Conservation (phyloP, 2,797 vertebrate species). For the Lates japonicus region DNA sequence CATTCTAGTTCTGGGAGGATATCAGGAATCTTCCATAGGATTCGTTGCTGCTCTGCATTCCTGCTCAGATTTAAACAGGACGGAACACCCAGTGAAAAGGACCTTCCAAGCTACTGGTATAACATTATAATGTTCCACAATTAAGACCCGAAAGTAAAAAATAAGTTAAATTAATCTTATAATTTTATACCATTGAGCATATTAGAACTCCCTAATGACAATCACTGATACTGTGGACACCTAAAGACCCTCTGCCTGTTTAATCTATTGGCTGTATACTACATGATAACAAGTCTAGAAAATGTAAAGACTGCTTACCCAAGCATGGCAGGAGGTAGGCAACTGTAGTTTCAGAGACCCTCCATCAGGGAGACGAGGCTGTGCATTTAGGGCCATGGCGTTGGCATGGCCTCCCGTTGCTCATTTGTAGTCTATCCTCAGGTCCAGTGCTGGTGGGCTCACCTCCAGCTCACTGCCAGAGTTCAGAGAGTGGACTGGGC, state of each 20-base stretch:
- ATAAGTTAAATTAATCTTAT: no score
- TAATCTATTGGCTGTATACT: neutral
- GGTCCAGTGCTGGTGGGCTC: conserved; percentile 95
- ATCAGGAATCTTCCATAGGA: conserved; percentile 99
- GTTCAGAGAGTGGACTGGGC: conserved; percentile 94
- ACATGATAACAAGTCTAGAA: neutral
- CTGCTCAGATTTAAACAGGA: conserved; percentile 73
- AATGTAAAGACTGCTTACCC: conserved; percentile 81
- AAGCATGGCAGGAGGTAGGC: conserved; percentile 95
- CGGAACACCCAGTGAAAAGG: neutral
- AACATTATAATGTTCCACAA: neutral
- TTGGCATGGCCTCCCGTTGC: conserved; percentile 93
- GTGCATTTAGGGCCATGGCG: conserved; percentile 95
- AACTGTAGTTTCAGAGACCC: conserved; percentile 94
- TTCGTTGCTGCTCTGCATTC: conserved; percentile 96
- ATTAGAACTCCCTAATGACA: neutral
- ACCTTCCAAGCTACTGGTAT: neutral
- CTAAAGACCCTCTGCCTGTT: neutral
- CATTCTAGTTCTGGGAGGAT: conserved; percentile 99
- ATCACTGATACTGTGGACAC: neutral
- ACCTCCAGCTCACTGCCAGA: conserved; percentile 96
- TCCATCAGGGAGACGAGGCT: conserved; percentile 93
- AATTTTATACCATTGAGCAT: neutral
- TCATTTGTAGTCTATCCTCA: conserved; percentile 99
- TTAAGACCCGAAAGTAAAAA: neutral